phyloP scores from a whole-genome alignment of 64 coral and sea anemone species.

The Montipora efflorescens region DNA sequence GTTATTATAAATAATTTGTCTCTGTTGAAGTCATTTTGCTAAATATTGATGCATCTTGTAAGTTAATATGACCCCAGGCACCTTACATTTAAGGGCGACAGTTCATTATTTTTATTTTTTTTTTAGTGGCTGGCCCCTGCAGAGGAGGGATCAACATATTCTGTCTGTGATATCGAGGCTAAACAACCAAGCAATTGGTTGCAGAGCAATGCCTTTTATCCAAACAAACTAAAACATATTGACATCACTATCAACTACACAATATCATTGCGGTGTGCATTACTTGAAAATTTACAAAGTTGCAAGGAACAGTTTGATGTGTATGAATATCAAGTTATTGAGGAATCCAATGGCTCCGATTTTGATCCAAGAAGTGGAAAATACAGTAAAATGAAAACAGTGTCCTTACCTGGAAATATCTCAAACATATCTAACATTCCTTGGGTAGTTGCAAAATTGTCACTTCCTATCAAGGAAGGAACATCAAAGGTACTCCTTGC shows the following conservation, averaged over 20 bases:
- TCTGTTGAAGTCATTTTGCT: no score
- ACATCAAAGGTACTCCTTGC: constrained; percentile 46
- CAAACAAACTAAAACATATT: constrained; percentile 8
- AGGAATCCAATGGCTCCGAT: background rate
- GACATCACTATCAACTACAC: constrained; percentile 27
- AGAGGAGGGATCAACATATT: background rate
- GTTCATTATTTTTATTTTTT: background rate
- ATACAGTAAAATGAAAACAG: constrained; percentile 12
- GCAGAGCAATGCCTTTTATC: background rate
- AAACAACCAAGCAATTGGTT: constrained; percentile 18
- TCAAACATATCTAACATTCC: background rate
- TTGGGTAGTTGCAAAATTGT: background rate
- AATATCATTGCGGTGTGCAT: constrained; percentile 1
- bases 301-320: constrained; percentile 42
- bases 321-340: constrained; percentile 7
- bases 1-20: no score
- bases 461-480: constrained; percentile 5
- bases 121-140: background rate
- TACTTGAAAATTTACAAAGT: background rate
- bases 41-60: no score
- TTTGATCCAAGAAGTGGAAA: background rate
- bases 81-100: no score
- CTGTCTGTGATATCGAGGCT: constrained; percentile 1
- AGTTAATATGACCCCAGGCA: no score
- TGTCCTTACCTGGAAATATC: background rate